Evolutionary conservation across 2,888 invertebrate genomes (phyloP).

Genomic region (Spodoptera picta): DNA sequence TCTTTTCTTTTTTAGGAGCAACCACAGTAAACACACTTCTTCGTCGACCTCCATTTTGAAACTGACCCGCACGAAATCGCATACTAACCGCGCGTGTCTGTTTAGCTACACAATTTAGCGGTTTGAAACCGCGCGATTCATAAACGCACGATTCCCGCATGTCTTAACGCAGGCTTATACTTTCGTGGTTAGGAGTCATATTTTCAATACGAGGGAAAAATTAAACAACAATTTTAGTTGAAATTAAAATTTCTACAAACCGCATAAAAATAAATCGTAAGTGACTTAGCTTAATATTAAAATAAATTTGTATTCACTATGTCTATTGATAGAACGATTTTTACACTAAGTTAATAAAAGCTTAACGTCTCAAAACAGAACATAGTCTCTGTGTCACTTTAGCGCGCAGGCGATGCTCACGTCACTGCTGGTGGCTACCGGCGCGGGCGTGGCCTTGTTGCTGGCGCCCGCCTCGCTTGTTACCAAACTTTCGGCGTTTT

Average conservation of each 20-base stretch:
- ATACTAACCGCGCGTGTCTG: too few relatives aligned
- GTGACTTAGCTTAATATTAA: conserved; percentile 63
- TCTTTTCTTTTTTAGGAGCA: too few relatives aligned
- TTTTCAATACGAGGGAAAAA: conserved; percentile 27
- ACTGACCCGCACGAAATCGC: too few relatives aligned
- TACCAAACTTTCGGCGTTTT: conserved; percentile 12
- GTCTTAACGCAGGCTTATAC: too few relatives aligned
- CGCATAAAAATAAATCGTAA: conserved; percentile 59
- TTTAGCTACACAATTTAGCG: too few relatives aligned
- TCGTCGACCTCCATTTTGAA: too few relatives aligned
- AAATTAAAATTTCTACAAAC: conserved; percentile 62
- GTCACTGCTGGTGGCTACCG: conserved; percentile 7
- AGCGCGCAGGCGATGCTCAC: conserved; percentile 14
- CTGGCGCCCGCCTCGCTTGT: conserved; percentile 1
- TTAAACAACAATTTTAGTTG: conserved; percentile 47
- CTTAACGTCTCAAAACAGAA: conserved; percentile 35
- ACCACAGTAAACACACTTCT: too few relatives aligned
- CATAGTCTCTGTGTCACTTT: conserved; percentile 30
- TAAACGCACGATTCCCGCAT: too few relatives aligned
- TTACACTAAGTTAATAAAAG: conserved; percentile 48
- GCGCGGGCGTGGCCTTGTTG: not conserved
- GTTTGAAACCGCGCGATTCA: too few relatives aligned
- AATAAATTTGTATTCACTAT: conserved; percentile 61
- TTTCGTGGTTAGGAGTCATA: not conserved
- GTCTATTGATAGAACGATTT: conserved; percentile 56